A percentile compares a stretch with the other conserved stretches of the same genome.
phyloP scores from a whole-genome alignment of 2,888 invertebrate genomes.

The Amblyjoppa fuscipennis region DNA sequence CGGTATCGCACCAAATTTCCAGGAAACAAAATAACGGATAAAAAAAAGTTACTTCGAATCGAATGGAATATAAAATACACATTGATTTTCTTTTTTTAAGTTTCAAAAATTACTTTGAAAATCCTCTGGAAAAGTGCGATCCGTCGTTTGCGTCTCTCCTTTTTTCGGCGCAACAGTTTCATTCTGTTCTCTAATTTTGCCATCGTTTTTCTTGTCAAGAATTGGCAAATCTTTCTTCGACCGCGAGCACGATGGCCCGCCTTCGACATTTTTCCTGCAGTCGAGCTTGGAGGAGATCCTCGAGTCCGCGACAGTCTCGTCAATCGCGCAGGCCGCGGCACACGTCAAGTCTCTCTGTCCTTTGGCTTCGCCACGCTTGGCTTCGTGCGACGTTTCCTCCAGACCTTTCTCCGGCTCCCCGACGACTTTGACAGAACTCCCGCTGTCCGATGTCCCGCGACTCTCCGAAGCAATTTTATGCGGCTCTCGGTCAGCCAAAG shows the following conservation, averaged over 20 bases:
- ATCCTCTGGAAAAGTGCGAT: neutral
- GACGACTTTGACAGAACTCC: constrained; percentile 5
- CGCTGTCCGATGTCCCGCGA: constrained; percentile 2
- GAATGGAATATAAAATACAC: neutral
- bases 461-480: neutral
- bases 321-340: constrained; percentile 25
- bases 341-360: constrained; percentile 37
- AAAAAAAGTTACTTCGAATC: neutral
- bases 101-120: constrained; percentile 43
- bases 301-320: neutral
- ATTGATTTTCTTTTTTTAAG: neutral
- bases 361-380: constrained; percentile 58
- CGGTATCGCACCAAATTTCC: no score
- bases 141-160: neutral
- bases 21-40: no score
- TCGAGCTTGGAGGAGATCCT: constrained; percentile 12
- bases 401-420: constrained; percentile 22
- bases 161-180: neutral
- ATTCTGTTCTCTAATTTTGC: constrained; percentile 7
- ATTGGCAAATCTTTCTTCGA: neutral
- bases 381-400: constrained; percentile 32
- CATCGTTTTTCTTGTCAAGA: neutral
- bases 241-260: neutral
- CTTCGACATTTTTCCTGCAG: constrained; percentile 16
- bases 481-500: neutral